Evolutionary conservation across 2,888 invertebrate species (phyloP), one percentile per base, ranked within the genome.

Genomic region (Sphaerophoria taeniata): DNA sequence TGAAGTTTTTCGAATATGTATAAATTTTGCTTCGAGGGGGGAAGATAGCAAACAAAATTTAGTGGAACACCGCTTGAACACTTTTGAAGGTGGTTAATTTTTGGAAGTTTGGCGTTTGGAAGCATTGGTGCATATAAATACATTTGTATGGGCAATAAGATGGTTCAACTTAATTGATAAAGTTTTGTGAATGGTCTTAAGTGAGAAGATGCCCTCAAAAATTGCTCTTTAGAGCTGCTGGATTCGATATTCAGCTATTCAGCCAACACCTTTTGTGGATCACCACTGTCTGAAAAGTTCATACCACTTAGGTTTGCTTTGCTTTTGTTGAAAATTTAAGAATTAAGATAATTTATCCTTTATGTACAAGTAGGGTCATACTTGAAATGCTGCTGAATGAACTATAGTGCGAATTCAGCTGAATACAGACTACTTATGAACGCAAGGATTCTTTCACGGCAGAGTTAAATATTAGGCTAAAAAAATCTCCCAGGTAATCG

Each of bases 161-260:
- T 45, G 45, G 16, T 43, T 36, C 33, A 7, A 0, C n/a, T 24
- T 65, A 45, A 65, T 65, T 65, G 49, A 36, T 14, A 65, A 65
- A 65, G 65, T 65, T 65, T 65, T 16, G 11, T 12, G 36, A 16
- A 49, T 16, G 4, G 34, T 7, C 39, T 39, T 39, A 11, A 36
- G 43, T 2, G 3, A 6, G 39, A 24, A 43, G 6, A 34, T 7
- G 43, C 43, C 12, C 9, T 11, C 43, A 43, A 43, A 43, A 9
- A 11, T 6, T 39, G 39, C 1, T 39, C 9, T 43, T 43, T 43
- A 43, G 12, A 43, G 43, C 12, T 43, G 43, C 43, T 5, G 43
- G 9, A 43, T 43, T 43, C 9, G 3, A 43, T 24, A 24, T 24
- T 24, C 24, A 24, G 24, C 24, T 24, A 43, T 43, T 43, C 43